Percentiles rank a stretch among this genome's conserved stretches.
Evolutionary conservation across 2,888 invertebrate species (phyloP).

Genomic region (Heliconius hortense): DNA sequence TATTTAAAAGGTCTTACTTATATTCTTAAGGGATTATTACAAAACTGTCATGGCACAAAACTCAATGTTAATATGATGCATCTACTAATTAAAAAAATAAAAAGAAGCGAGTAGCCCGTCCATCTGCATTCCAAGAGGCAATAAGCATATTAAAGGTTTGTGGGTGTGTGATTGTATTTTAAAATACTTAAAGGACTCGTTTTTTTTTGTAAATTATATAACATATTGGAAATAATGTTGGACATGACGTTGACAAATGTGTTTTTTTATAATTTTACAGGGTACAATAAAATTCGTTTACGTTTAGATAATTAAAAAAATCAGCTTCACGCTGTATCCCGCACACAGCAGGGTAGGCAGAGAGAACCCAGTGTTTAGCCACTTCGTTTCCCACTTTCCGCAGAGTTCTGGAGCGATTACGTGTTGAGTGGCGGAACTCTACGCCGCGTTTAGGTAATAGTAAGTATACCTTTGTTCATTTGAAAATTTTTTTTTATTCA

Average conservation of each 20-base stretch:
- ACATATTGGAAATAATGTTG: not conserved
- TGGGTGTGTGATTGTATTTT: constrained; percentile 29
- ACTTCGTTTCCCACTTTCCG: too few species aligned
- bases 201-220: not conserved
- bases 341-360: too few species aligned
- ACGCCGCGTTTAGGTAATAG: too few species aligned
- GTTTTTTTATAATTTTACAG: not conserved
- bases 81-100: constrained; percentile 5
- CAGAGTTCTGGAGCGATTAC: too few species aligned
- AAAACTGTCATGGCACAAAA: not conserved
- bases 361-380: too few species aligned
- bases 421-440: too few species aligned
- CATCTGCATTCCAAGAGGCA: constrained; percentile 63
- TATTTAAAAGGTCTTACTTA: not conserved
- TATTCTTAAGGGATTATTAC: not conserved
- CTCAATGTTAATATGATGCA: not conserved
- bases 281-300: too few species aligned
- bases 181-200: not conserved
- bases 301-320: too few species aligned
- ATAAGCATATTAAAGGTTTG: constrained; percentile 59
- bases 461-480: too few species aligned
- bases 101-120: constrained; percentile 48
- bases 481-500: too few species aligned
- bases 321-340: too few species aligned
- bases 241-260: not conserved